A percentile compares a stretch with the other conserved stretches of the same genome.
Evolutionary conservation across 2,113 vertebrate genomes (phyloP).

Genomic region (Suncus etruscus): DNA sequence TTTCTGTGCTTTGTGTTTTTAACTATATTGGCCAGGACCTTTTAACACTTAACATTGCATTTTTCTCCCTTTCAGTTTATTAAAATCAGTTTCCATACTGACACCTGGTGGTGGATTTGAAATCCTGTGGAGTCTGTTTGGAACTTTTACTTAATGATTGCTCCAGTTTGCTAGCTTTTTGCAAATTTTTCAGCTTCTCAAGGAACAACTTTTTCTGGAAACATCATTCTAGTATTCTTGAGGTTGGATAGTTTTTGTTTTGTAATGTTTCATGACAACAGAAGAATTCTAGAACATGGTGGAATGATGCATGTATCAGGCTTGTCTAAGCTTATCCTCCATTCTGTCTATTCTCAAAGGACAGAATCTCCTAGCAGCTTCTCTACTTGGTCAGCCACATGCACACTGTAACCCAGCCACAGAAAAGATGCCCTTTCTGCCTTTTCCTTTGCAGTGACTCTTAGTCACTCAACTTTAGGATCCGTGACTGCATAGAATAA

Average conservation of each 20-base stretch:
- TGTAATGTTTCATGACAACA: background rate
- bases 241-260: background rate
- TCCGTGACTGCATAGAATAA: background rate
- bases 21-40: background rate
- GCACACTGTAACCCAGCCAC: rapidly evolving
- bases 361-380: background rate
- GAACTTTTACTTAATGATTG: slow-evolving; percentile 66
- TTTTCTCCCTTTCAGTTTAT: background rate
- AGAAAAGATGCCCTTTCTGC: background rate
- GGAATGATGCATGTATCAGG: background rate
- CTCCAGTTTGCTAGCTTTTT: slow-evolving; percentile 34
- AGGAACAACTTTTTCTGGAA: background rate
- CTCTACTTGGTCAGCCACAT: background rate
- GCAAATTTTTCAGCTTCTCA: slow-evolving; percentile 30
- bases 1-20: background rate
- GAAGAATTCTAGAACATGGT: background rate
- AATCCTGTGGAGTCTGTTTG: slow-evolving; percentile 46
- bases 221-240: slow-evolving; percentile 29
- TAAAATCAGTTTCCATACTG: slow-evolving; percentile 83
- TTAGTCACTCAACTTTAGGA: rapidly evolving
- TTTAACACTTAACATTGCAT: slow-evolving; percentile 48
- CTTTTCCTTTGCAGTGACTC: too few relatives aligned
- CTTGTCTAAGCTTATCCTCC: background rate
- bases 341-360: background rate
- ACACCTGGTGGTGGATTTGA: slow-evolving; percentile 86